Evolutionary conservation across 2,888 invertebrate species (phyloP), one percentile per base, ranked within the genome.

Genomic region (Teleogryllus oceanicus): DNA sequence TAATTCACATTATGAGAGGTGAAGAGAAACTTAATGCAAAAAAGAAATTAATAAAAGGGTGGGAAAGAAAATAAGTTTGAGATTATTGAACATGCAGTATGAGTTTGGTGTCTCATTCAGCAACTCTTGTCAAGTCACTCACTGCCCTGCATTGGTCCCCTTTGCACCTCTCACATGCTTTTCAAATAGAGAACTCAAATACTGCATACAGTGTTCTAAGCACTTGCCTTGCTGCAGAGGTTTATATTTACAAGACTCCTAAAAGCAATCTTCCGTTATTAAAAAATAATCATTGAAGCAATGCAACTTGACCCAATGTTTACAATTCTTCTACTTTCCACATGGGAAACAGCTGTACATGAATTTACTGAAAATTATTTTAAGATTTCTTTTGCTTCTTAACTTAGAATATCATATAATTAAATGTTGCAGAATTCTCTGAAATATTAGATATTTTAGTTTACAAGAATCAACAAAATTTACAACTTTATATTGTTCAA

Each of bases 21-120:
- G 24, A 78, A 74, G 62, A 78, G 51, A 74, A 78, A 62, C 62
- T 77, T 62, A 62, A 62, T n/a, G n/a, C n/a, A 0, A 4, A 18
- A 62, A 13, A 62, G n/a, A 62, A 62, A 62, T 62, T 62, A 62
- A 18, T 62, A 18, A 13, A 37, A 37, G 8, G 37, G 37, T 37
- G 37, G 37, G 37, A 5, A 37, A 8, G 37, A 37, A 37, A 62
- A 62, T 62, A 62, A 62, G 37, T 62, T 62, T 62, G 62, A 62
- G 62, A 62, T 62, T n/a, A 18, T 62, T 37, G 37, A 37, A 62
- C n/a, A 62, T 62, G 62, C 62, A 62, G 62, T 18, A 62, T 62
- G 62, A 62, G 62, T 62, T 62, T 62, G 62, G 62, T 62, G 62
- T 62, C 13, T 62, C 62, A 18, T 62, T 62, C 16, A 62, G n/a